A percentile compares a stretch with the other conserved stretches of the same genome.
phyloP scores from a whole-genome alignment of 2,113 vertebrate genomes.

The Pedetes capensis region DNA sequence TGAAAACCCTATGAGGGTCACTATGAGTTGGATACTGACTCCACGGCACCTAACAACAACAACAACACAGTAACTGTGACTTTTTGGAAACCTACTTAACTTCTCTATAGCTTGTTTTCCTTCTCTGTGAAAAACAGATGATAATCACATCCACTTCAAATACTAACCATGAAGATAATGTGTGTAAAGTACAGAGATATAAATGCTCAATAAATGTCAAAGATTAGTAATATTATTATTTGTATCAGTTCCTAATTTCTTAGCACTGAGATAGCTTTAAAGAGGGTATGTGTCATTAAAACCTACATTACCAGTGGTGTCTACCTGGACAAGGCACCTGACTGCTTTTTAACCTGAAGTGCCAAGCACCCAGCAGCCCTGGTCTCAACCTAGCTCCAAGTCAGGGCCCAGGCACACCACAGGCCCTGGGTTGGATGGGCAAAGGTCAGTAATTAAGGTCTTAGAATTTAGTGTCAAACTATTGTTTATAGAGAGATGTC shows the following conservation, averaged over 20 bases:
- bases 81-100: neutral
- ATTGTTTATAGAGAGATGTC: neutral
- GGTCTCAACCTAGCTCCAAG: neutral
- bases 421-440: neutral
- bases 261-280: neutral
- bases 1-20: too few relatives aligned
- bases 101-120: neutral
- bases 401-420: fast-evolving
- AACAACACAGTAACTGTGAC: neutral
- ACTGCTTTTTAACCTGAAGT: neutral
- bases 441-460: neutral
- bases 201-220: neutral
- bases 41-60: too few relatives aligned
- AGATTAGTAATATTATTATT: neutral
- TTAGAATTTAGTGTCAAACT: neutral
- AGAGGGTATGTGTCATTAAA: neutral
- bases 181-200: neutral
- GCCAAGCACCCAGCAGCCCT: neutral
- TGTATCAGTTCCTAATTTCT: neutral
- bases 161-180: neutral
- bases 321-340: neutral
- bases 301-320: neutral
- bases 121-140: neutral
- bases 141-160: neutral
- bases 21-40: too few relatives aligned